Percentiles rank a stretch among this genome's conserved stretches.
Evolutionary conservation across 1,140 invertebrate genomes (phyloP).

Genomic region (Pomacea maculata): DNA sequence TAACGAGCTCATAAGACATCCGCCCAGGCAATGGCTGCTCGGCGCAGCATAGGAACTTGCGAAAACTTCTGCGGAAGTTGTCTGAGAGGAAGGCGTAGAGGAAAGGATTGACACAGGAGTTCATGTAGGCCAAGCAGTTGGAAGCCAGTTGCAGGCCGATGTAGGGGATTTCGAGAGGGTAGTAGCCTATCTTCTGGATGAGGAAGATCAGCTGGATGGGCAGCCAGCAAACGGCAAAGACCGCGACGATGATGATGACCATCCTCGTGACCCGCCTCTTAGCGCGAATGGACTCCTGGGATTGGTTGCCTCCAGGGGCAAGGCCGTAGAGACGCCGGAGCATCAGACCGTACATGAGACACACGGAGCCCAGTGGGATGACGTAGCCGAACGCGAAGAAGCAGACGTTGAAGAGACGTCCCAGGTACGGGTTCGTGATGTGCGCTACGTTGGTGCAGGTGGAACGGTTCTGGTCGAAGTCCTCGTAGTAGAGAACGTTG

Average conservation of each 20-base stretch:
- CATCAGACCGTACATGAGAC: constrained; percentile 91
- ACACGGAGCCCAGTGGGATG: constrained; percentile 74
- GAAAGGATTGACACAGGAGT: constrained; percentile 94
- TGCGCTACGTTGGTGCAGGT: constrained; percentile 45
- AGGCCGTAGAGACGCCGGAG: constrained; percentile 75
- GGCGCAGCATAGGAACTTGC: constrained; percentile 70
- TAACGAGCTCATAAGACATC: constrained; percentile 58
- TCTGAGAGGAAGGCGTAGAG: constrained; percentile 93
- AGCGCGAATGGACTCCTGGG: constrained; percentile 79
- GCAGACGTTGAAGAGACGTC: constrained; percentile 56
- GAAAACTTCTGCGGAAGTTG: constrained; percentile 85
- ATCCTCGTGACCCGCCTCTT: constrained; percentile 92
- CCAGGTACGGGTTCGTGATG: background rate
- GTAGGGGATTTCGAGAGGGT: constrained; percentile 69
- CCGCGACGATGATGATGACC: constrained; percentile 92
- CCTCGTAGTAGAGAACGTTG: constrained; percentile 71
- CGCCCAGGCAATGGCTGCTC: constrained; percentile 20
- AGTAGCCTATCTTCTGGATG: constrained; percentile 62
- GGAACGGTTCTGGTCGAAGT: constrained; percentile 63
- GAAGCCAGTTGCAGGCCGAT: constrained; percentile 83
- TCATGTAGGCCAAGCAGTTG: constrained; percentile 93
- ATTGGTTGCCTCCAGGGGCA: constrained; percentile 76
- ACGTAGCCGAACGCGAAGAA: constrained; percentile 68
- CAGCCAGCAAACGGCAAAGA: constrained; percentile 95
- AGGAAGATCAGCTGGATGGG: constrained; percentile 81